A percentile compares a stretch with the other conserved stretches of the same genome.
These are phyloP conservation scores for Crocuta crocuta DNA, from an alignment of 2,113 vertebrate genomes.

Conservation along the genomic window DNA sequence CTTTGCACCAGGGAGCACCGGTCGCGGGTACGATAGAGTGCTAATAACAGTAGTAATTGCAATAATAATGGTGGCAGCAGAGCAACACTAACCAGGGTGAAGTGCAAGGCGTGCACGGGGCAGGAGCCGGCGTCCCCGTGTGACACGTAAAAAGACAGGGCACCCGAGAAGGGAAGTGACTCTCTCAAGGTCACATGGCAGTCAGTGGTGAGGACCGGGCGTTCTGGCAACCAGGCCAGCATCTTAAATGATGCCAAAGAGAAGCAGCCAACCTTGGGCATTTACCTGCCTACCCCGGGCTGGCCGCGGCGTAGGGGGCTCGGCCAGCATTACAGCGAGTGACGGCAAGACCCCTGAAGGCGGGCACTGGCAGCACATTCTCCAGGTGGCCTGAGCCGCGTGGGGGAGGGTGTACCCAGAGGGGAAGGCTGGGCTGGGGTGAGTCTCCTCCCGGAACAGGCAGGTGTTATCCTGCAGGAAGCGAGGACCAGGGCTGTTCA, in stretches of 20 bases:
- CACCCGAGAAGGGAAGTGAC: neutral
- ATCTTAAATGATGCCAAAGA: neutral
- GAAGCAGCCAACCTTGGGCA: fast-evolving
- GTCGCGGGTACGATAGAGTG: no score
- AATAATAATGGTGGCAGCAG: no score
- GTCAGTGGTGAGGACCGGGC: neutral
- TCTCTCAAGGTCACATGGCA: neutral
- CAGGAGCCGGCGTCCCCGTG: neutral
- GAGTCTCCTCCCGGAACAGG: neutral
- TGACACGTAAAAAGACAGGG: neutral
- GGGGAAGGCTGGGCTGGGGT: neutral
- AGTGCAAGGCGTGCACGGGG: fast-evolving
- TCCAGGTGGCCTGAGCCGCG: neutral
- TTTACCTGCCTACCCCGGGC: neutral
- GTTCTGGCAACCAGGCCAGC: neutral
- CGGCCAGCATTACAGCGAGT: neutral
- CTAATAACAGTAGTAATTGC: no score
- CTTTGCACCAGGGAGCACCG: neutral
- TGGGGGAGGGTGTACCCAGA: neutral
- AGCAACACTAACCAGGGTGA: neutral
- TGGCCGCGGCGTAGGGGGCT: neutral
- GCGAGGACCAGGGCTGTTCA: neutral
- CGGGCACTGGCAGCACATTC: neutral
- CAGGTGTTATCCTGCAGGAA: neutral
- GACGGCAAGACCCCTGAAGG: neutral